phyloP scores from a whole-genome alignment of 1,140 invertebrate species.

The Drosophila bocqueti region DNA sequence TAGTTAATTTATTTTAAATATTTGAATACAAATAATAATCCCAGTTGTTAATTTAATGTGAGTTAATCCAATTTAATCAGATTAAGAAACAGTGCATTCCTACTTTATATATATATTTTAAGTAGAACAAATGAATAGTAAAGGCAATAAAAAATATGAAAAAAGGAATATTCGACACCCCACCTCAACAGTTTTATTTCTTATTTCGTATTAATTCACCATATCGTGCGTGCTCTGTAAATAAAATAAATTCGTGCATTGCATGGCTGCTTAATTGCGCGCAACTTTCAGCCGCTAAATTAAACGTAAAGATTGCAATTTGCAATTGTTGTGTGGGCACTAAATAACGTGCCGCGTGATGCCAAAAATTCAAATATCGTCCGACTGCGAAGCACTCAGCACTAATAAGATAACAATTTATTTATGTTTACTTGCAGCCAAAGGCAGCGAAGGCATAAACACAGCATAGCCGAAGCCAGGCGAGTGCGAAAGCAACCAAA shows the following conservation, averaged over 20 bases:
- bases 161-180: background rate
- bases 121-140: no score
- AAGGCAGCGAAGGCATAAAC: constrained; percentile 4
- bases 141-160: background rate
- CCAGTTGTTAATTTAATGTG: no score
- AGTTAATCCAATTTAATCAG: no score
- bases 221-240: background rate
- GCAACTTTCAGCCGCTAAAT: constrained; percentile 55
- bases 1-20: no score
- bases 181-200: background rate
- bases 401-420: constrained; percentile 58
- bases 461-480: background rate
- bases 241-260: constrained; percentile 53
- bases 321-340: constrained; percentile 37
- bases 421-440: constrained; percentile 48
- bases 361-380: constrained; percentile 44
- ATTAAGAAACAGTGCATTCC: no score
- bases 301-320: constrained; percentile 69
- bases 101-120: no score
- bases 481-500: background rate
- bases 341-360: constrained; percentile 36
- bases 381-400: constrained; percentile 34
- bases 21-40: no score
- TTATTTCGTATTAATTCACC: background rate
- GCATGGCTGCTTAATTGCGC: constrained; percentile 63